phyloP scores from a whole-genome alignment of 2,113 vertebrate genomes.

The Erpornis zantholeuca region DNA sequence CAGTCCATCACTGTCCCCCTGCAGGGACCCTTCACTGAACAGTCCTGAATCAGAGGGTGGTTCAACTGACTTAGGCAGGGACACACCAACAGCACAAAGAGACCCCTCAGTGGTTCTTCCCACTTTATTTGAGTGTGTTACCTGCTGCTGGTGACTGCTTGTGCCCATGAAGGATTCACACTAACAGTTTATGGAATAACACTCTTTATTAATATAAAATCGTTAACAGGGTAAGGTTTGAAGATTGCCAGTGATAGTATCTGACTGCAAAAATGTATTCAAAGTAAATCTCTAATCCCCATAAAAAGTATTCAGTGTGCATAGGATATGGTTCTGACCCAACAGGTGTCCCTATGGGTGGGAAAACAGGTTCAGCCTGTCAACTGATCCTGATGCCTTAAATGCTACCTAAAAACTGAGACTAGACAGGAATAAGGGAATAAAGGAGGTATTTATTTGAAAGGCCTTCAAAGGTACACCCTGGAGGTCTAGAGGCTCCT shows the following conservation, averaged over 20 bases:
- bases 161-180: neutral
- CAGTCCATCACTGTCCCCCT: neutral
- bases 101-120: neutral
- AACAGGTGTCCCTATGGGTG: fast-evolving
- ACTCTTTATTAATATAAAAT: neutral
- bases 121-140: neutral
- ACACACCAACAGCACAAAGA: neutral
- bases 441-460: too few species aligned
- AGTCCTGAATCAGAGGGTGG: neutral
- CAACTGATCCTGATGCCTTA: neutral
- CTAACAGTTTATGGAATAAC: neutral
- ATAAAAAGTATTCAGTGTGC: neutral
- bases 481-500: too few species aligned
- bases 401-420: too few species aligned
- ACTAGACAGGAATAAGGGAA: too few species aligned
- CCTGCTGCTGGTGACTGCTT: neutral
- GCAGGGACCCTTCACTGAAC: neutral
- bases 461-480: too few species aligned
- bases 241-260: neutral
- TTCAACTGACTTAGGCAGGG: neutral
- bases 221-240: neutral
- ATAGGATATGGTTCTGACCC: neutral
- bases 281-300: neutral
- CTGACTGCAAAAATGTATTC: neutral
- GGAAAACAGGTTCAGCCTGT: neutral